Base-by-base conservation (phyloP, 2,888 invertebrate species). In the Elegia similella region DNA sequence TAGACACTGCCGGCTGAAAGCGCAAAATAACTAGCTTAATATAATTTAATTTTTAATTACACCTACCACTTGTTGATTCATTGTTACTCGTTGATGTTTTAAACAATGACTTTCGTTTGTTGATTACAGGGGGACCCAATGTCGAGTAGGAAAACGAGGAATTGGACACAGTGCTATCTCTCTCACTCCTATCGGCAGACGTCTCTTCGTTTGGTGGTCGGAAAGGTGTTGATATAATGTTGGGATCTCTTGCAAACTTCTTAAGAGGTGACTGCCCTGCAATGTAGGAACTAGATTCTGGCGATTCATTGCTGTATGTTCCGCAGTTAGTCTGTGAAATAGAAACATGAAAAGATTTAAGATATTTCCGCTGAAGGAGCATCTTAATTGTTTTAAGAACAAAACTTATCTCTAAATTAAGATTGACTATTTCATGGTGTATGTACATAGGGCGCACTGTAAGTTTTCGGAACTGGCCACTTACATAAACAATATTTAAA, bases 91-190 rank as follows among this genome's bases (percentile, higher is more conserved):
- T 61, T n/a, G 65, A 32, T n/a, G 61, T 63, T 23, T 81, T 73
- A 64, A 83, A 87, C 53, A 88, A 65, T 7, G 83, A 81, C 62
- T 83, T 84, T 55, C 88, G 72, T 64, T 82, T 86, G 23, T 56
- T 64, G 6, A 74, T 63, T 30, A 80, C 62, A 43, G 80, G 74
- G 12, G 71, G 67, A 1, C 76, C 76, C 47, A 67, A 63, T 6
- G 62, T 66, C n/a, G 76, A 66, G 2, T 78, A 59, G 34, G 76
- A 65, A 55, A 77, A 76, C 30, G 77, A 73, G 2, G 71, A 43
- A 57, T 71, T 75, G 38, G 69, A 75, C 30, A 59, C 52, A 15
- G 62, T 60, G 17, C 57, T 62, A 8, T 76, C 68, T 55, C 65
- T 69, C 15, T 79, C 76, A 60, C 54, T 67, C 16, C 58, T 67